Conservation (phyloP, 2,888 invertebrate species). For the Pristionchus mayeri region DNA sequence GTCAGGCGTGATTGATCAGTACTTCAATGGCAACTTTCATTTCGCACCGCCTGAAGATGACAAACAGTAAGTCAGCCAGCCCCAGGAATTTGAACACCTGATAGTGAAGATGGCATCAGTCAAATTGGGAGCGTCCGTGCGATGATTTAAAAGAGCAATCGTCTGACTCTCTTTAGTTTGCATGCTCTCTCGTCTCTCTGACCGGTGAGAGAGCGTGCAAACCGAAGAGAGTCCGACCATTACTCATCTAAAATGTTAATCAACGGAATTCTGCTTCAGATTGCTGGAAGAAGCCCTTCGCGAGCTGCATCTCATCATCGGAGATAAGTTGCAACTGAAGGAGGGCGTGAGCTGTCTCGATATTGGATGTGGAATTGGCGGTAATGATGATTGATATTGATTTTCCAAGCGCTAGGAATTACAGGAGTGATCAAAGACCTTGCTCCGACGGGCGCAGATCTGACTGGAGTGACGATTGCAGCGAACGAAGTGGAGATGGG, state of each 20-base stretch:
- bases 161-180: too few species aligned
- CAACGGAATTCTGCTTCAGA: too few species aligned
- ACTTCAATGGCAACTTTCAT: conserved; percentile 75
- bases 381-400: too few species aligned
- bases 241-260: too few species aligned
- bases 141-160: too few species aligned
- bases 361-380: conserved; percentile 73
- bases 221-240: too few species aligned
- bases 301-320: conserved; percentile 60
- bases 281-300: conserved; percentile 44
- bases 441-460: conserved; percentile 64
- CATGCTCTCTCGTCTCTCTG: too few species aligned
- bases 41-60: conserved; percentile 70
- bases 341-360: conserved; percentile 68
- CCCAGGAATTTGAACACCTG: too few species aligned
- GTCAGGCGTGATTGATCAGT: conserved; percentile 74
- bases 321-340: conserved; percentile 60
- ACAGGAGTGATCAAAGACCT: conserved; percentile 72
- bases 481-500: conserved; percentile 70
- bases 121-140: too few species aligned
- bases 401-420: too few species aligned
- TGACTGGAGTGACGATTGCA: conserved; percentile 74
- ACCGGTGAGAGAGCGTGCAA: too few species aligned
- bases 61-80: conserved; percentile 54
- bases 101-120: too few species aligned